Base-by-base conservation (phyloP, 2,888 invertebrate genomes). In the Epistrophella euchroma region DNA sequence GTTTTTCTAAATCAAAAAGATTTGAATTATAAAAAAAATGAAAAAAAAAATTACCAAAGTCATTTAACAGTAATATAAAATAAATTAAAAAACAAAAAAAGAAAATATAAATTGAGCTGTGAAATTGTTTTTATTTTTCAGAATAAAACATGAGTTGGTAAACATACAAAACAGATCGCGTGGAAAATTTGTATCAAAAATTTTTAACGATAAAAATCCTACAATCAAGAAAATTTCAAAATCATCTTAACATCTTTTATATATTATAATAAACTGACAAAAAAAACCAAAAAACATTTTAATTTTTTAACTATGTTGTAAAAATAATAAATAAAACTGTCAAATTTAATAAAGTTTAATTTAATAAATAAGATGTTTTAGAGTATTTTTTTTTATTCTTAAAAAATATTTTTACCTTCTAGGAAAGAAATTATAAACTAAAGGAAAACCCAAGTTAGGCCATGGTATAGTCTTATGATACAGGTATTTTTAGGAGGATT, bases 111-210 rank as follows among this genome's bases (percentile, higher is more conserved):
- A 64, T 45, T 68, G 64, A 45, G 43, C 22, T 43, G 19, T 75
- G 64, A 45, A 56, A 55, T 64, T 66, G 35, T 66, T 75, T 4
- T 75, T 75, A 66, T 75, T 75, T 75, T 75, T 56, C 75, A 75
- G 75, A 64, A 55, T 60, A 60, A 32, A 32, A 40, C 50, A 43
- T 64, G 62, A 45, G 22, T 64, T 47, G 47, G 45, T 47, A 32
- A 40, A 19, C 64, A 28, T 47, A n/a, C 66, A 22, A 66, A 47
- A 35, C 47, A 47, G 66, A 66, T 66, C 28, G 19, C 25, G 32
- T 32, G 47, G 47, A 66, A 66, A 47, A 66, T 32, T 19, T 9
- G 45, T 17, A 64, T 2, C 4, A 66, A 47, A 25, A 66, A 25
- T 7, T 4, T 17, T 35, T 11, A 45, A 28, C 15, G 4, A 45